Evolutionary conservation across 2,888 invertebrate genomes (phyloP), one percentile per base, ranked within the genome.

Genomic region (Schizotus pectinicornis): DNA sequence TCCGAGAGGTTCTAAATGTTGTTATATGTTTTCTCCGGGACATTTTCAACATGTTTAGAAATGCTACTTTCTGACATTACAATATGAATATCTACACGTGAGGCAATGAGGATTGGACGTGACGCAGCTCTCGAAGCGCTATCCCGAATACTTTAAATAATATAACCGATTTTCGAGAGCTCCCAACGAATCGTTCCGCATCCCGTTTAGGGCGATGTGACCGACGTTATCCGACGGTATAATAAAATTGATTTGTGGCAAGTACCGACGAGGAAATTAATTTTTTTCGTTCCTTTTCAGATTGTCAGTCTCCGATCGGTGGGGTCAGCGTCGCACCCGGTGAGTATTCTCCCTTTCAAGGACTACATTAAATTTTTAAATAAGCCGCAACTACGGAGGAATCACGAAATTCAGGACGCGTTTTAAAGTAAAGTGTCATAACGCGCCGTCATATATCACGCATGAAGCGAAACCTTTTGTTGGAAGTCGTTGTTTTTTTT

Each of bases 41-140:
- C 56, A 62, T 58, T 63, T 62, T 55, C 42, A 47, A 51, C 59
- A 55, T 63, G 63, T 63, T 63, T 60, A 53, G 60, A 53, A 63
- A 57, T 56, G 56, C 56, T 47, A 48, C 43, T 33, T 47, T 60
- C 37, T 57, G 56, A 64, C 67, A 56, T 56, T 55, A 56, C 61
- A 61, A 58, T 59, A 62, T 63, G 67, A 65, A 67, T 64, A 59
- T 59, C 50, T 54, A 67, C 63, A 65, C 69, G 69, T 69, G 69
- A 69, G 61, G 68, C 69, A 68, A 69, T 69, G 69, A 69, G 68
- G 59, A 47, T 50, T 57, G 67, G 61, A 69, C 69, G 69, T 69
- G 69, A 65, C 61, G 57, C 54, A 50, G 48, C 63, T 60, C 47
- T 43, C 22, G 34, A 33, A 52, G 42, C 22, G 22, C 56, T 55